Base-by-base conservation (phyloP, 2,888 invertebrate genomes). In the Ophonus ardosiacus region DNA sequence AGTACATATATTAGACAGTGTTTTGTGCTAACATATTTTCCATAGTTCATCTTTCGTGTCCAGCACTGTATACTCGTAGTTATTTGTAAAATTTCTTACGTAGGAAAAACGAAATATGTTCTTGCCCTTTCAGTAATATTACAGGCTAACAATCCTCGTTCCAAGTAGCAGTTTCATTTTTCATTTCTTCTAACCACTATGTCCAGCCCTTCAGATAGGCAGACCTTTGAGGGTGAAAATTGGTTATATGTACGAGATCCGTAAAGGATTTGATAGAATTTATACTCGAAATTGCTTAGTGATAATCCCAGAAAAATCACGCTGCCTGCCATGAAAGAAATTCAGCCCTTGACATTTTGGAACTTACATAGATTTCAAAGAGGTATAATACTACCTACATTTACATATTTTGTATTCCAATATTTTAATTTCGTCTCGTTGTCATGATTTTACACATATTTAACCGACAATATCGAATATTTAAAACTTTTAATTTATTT, bases 181-280 rank as follows among this genome's bases (percentile, higher is more conserved):
- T 51, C 43, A 51, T 51, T 51, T 51, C 43, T 51, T 5, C 13
- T 51, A 51, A 51, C 10, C 43, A 51, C 43, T 13, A 51, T 51
- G 43, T 8, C 43, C 43, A 51, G 43, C 13, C 10, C 43, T 51
- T 51, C 10, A 51, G 43, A 51, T 51, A 51, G 5, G 43, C 10
- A 51, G 43, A 13, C 43, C 43, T 51, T 8, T 8, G 18, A 59
- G 59, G 59, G 59, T 59, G 59, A 59, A 59, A 59, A 59, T 59
- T 59, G 59, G 59, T 59, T 59, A 59, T 10, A 59, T 59, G 59
- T 59, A 59, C 59, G 59, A 17, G 17, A 59, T 5, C 59, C 59
- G 59, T 59, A 59, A 59, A 59, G 59, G 59, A 59, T 59, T 59
- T 59, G 59, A 59, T 59, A 17, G 59, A 59, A 59, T 59, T 59